Conservation (phyloP, 2,888 invertebrate species). For the Calliphora vomitoria region DNA sequence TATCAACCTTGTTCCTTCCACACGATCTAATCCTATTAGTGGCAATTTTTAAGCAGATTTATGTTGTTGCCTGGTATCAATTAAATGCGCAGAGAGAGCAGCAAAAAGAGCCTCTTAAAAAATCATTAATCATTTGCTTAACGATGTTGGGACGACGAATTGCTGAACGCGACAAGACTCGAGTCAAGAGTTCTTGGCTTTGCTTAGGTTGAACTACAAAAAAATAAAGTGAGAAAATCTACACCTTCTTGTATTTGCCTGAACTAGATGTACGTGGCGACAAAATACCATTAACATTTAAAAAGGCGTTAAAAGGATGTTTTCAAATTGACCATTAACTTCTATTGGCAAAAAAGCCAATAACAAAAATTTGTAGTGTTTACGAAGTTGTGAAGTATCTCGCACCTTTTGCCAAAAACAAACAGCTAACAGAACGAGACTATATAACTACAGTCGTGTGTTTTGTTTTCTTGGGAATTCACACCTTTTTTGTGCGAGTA, state of each 20-base stretch:
- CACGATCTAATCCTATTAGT: conserved; percentile 80
- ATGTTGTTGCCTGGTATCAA: conserved; percentile 81
- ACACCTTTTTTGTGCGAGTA: conserved; percentile 56
- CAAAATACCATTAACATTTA: conserved; percentile 69
- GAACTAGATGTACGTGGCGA: conserved; percentile 64
- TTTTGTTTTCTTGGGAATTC: conserved; percentile 52
- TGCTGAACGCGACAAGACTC: conserved; percentile 53
- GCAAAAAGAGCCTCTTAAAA: conserved; percentile 82
- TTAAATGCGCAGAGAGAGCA: conserved; percentile 78
- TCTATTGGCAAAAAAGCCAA: conserved; percentile 41
- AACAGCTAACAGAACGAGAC: background rate
- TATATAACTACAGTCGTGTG: conserved; percentile 8
- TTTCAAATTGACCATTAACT: conserved; percentile 50
- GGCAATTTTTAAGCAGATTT: conserved; percentile 83
- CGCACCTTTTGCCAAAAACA: conserved; percentile 54
- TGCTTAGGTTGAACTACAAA: conserved; percentile 12
- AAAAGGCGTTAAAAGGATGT: conserved; percentile 69
- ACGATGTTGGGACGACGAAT: conserved; percentile 77
- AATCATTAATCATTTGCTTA: conserved; percentile 84
- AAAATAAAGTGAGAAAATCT: conserved; percentile 63
- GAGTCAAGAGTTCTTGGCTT: conserved; percentile 13
- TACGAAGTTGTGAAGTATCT: conserved; percentile 43
- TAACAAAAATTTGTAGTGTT: conserved; percentile 10
- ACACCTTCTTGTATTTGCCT: conserved; percentile 59
- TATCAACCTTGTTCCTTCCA: conserved; percentile 60